Evolutionary conservation across 2,113 vertebrate species (phyloP).

Genomic region (Phrynosoma platyrhinos): DNA sequence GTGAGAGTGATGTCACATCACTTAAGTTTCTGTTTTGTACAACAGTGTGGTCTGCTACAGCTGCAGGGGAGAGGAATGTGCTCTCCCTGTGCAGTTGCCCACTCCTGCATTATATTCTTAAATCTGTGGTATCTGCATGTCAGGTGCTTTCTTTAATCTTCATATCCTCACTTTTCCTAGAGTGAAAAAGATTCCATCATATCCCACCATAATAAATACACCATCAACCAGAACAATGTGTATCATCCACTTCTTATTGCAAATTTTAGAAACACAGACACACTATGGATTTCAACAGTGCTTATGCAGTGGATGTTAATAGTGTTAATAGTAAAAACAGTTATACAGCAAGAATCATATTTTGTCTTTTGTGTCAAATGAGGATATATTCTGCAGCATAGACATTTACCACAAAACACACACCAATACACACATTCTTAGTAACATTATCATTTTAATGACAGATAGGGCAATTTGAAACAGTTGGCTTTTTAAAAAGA

Average conservation of each 20-base stretch:
- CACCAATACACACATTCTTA: not conserved
- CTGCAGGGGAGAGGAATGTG: too few species aligned
- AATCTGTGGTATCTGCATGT: not conserved
- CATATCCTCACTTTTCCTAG: not conserved
- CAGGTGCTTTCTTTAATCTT: not conserved
- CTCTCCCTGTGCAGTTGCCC: too few species aligned
- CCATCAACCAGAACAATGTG: not conserved
- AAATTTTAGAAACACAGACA: not conserved
- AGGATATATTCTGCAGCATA: constrained; percentile 13
- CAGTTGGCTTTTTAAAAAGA: constrained; percentile 42
- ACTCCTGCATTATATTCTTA: not conserved
- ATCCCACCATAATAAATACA: not conserved
- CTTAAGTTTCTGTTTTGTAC: too few species aligned
- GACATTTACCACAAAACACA: not conserved
- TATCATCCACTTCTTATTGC: not conserved
- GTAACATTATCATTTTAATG: constrained; percentile 43
- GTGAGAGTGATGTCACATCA: too few species aligned
- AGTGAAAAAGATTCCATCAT: not conserved
- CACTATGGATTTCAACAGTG: not conserved
- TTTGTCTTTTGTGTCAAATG: not conserved
- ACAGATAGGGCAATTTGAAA: constrained; percentile 42
- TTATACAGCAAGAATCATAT: not conserved
- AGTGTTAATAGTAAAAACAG: fast-evolving
- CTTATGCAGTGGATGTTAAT: not conserved
- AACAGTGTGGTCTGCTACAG: too few species aligned